Base-by-base conservation (phyloP, 2,888 invertebrate genomes). In the Drosophila incognita region DNA sequence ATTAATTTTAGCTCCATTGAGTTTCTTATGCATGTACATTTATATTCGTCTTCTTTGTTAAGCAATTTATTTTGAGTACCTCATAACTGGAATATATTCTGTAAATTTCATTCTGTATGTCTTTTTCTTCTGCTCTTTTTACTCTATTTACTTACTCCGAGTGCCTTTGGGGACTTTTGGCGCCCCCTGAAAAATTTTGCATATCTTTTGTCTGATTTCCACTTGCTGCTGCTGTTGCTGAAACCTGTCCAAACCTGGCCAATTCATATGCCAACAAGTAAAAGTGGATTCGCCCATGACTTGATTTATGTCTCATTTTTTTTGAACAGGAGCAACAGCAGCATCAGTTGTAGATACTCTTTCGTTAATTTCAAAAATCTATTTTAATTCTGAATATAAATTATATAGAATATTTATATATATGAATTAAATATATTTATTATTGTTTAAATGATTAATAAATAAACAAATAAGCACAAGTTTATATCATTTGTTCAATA, bases 201-300 rank as follows among this genome's bases (percentile, higher is more conserved):
- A 62, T 31, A 31, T n/a, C 56, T 35, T 54, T 54, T 36, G 21
- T 56, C n/a, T n/a, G 56, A 56, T 38, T 56, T 56, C 13, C 56
- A 56, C 56, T 27, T 38, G 38, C 27, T 33, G 21, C 51, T 62
- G 74, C 52, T 18, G 27, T 60, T 58, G 62, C 62, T 58, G 36
- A 65, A 78, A 79, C 79, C 77, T 67, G 74, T 77, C 60, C 38
- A 24, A 54, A 38, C 27, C 36, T 54, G 62, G 58, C 53, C 64
- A 51, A 53, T 61, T 76, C 46, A 51, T 64, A 40, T 68, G 71
- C 61, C 58, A 62, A 52, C 53, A 66, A 68, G 75, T 79, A 79
- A 78, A 64, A 78, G 75, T 62, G 60, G 56, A 59, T 58, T 33
- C 69, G 57, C 59, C 48, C 46, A 31, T 53, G n/a, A 35, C 46